Base-by-base conservation (phyloP, 2,113 vertebrate species). In the Sylvia atricapilla region DNA sequence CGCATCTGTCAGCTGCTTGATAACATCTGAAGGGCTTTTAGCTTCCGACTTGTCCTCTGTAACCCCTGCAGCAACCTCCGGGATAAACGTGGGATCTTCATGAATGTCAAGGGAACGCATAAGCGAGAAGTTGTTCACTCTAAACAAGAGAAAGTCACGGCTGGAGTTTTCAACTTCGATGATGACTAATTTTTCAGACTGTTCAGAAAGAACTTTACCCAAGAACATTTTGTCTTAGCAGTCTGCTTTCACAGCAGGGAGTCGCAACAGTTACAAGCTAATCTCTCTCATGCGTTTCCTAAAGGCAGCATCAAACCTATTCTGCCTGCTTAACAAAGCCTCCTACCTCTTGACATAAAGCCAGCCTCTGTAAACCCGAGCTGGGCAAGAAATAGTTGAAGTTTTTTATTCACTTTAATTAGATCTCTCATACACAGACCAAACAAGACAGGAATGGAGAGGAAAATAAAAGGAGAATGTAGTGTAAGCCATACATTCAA, bases 41-140 rank as follows among this genome's bases (percentile, higher is more conserved):
- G 82, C n/a, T 15, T 93, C 93, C 70, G 67, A 41, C 20, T 84
- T 28, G 37, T 92, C 91, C 70, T 85, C 89, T 2, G 16, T 33
- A 87, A 44, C 22, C 37, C 85, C 95, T 0, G 84, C 94, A 91
- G 87, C 84, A 82, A 96, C 96, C 67, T 96, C 91, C 0, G 97
- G 97, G 69, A 95, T 43, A 70, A 97, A 97, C 0, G 94, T 97
- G 70, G 97, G 97, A 80, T 97, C 96, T 90, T 97, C 96, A 1
- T 49, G 83, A 92, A 97, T 96, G 92, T 97, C 95, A 80, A 97
- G 95, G 17, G 85, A 95, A 68, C 91, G 97, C 95, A 97, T 58
- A 13, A 95, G 87, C 0, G 22, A 92, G 19, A 97, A 93, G 69
- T 97, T 96, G 88, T 97, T 92, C 43, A 97, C 11, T 47, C 97